Evolutionary conservation across 1,140 invertebrate species (phyloP), one percentile per base, ranked within the genome.

Genomic region (Pomacea maculata): DNA sequence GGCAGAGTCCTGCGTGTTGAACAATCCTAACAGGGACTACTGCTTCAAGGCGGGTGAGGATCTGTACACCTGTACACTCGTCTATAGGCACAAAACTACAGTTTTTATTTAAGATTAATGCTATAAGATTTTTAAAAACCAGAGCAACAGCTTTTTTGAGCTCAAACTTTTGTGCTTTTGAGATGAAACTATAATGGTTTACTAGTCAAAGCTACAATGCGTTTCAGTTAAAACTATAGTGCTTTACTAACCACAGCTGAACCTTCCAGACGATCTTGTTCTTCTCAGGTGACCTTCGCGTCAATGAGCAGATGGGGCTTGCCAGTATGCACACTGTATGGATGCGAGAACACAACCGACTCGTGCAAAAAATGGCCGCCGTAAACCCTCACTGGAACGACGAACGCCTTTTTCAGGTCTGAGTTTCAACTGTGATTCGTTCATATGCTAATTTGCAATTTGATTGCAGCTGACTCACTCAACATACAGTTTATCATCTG

Each of bases 281-380:
- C 55, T 68, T 68, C 61, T 19, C 68, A 88, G 87, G 87, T 21
- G 92, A 96, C 14, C 89, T 98, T 0, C 92, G 97, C 45, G 94
- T 85, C 1, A 85, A 88, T 68, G 83, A 85, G 72, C 67, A 82
- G 29, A 84, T 96, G 83, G 97, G 97, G 9, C 93, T 95, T 0
- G 54, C 84, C 21, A 94, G 96, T 21, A 98, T 99, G 95, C 98
- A 99, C 88, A 98, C 97, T 0, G 92, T 99, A 75, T 99, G 96
- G 95, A 94, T 99, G 89, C 91, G 98, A 19, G 97, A 99, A 88
- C 98, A 99, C 89, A 99, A 99, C 88, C 92, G 97, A 75, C 93
- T 99, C 65, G 98, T 97, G 12, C 92, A 90, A 17, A 92, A 94
- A 87, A 91, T 99, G 17, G 93, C 93, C 79, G 90, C 93, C 34